Evolutionary conservation across 2,113 vertebrate species (phyloP).

Genomic region (Tenebrosternarchus preto): DNA sequence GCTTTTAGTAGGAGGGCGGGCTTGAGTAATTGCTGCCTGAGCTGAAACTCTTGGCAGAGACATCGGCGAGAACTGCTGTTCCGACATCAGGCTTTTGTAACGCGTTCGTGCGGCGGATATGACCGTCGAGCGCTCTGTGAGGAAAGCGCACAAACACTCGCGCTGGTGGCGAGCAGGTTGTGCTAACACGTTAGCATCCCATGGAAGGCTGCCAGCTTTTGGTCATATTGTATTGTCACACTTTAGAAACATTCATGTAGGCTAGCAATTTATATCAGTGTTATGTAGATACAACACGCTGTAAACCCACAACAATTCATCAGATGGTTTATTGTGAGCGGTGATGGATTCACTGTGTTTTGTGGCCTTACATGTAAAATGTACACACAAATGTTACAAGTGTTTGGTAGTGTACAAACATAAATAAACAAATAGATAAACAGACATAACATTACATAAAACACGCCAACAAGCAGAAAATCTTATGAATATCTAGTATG

Average conservation of each 20-base stretch:
- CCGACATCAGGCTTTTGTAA: not conserved
- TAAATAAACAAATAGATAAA: no score
- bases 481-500: no score
- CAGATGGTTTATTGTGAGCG: no score
- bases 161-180: not conserved
- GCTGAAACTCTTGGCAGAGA: not conserved
- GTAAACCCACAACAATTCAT: no score
- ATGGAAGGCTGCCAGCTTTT: not conserved
- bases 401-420: no score
- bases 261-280: not conserved
- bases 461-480: no score
- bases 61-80: not conserved
- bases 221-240: no score
- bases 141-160: not conserved
- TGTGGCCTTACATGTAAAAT: no score
- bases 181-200: not conserved
- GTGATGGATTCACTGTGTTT: no score
- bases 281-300: not conserved
- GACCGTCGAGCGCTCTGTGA: not conserved
- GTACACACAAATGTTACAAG: no score
- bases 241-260: not conserved
- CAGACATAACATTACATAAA: no score
- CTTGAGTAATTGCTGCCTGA: not conserved
- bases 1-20: not conserved
- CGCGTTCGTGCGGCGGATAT: not conserved